Base-by-base conservation (phyloP, 2,113 vertebrate genomes). In the Antigone vipio region DNA sequence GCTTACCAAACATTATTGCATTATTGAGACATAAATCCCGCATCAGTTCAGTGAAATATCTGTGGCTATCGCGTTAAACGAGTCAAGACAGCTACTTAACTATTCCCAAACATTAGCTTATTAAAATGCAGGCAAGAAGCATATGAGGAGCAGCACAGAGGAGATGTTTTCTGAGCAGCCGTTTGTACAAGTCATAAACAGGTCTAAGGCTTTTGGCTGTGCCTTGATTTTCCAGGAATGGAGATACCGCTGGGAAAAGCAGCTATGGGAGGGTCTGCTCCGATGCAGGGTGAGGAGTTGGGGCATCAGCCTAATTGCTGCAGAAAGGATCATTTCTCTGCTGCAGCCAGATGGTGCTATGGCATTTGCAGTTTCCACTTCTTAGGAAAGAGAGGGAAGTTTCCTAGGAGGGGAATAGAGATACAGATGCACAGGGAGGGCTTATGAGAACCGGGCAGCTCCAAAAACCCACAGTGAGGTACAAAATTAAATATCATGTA, bases 11-110 rank as follows among this genome's bases (percentile, higher is more conserved):
- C 35, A 50, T 60, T 49, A 75, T 47, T 85, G 89, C 77, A 38
- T 91, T 95, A 95, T 79, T 96, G 97, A 96, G 95, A 95, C 93
- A 95, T 94, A 97, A 98, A 98, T 97, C 91, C 87, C 18, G 1
- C 5, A 11, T 96, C 94, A 95, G 89, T 89, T 84, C 15, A 15
- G 76, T 60, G 67, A 97, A 92, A 92, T 62, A 76, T 95, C 96
- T 95, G 85, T 63, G 71, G 85, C 87, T 68, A 50, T 92, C 0
- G 5, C 85, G 77, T 93, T 95, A 91, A 97, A 92, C 38, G 55
- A 96, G 76, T 75, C 92, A 95, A 95, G 97, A 83, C 78, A 94
- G 77, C 87, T 95, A 66, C 63, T 96, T 94, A 92, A 96, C 53
- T 69, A 74, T 95, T 94, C 84, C 97, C 97, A 96, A 97, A 95